Evolutionary conservation across 2,797 vertebrate species (phyloP).

Genomic region (Distichodus sexfasciatus): DNA sequence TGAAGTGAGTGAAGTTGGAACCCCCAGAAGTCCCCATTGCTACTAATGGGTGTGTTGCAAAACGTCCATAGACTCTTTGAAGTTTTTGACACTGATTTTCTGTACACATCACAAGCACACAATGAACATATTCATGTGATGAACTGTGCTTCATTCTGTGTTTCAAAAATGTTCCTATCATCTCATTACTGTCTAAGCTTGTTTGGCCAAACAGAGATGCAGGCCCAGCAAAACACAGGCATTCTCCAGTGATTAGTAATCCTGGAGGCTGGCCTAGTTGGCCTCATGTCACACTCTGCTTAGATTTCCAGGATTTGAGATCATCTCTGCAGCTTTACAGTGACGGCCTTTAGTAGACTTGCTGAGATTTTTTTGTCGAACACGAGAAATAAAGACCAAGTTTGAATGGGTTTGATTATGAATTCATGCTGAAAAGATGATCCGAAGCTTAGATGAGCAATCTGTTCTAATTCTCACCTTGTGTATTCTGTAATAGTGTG

Average conservation of each 20-base stretch:
- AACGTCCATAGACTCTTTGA: too few species aligned
- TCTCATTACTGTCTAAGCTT: constrained; percentile 25
- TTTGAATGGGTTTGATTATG: too few species aligned
- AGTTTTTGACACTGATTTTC: too few species aligned
- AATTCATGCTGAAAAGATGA: too few species aligned
- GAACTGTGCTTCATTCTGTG: too few species aligned
- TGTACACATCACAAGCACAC: neutral
- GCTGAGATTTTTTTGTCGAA: constrained; percentile 31
- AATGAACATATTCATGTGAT: too few species aligned
- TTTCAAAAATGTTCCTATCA: constrained; percentile 3
- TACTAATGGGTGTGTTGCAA: too few species aligned
- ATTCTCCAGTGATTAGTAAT: constrained; percentile 71
- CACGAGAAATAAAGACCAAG: neutral
- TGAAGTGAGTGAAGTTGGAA: too few species aligned
- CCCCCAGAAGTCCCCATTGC: too few species aligned
- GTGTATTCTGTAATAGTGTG: too few species aligned
- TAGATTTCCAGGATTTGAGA: constrained; percentile 66
- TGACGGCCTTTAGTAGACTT: constrained; percentile 40
- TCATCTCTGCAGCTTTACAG: constrained; percentile 66
- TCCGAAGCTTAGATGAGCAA: too few species aligned
- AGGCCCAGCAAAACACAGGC: constrained; percentile 55
- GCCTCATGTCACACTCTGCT: constrained; percentile 51
- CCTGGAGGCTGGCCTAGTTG: constrained; percentile 58
- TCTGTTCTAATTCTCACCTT: too few species aligned
- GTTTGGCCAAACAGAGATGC: constrained; percentile 36